Evolutionary conservation across 2,888 invertebrate species (phyloP).

Genomic region (Rhorus exstirpatorius): DNA sequence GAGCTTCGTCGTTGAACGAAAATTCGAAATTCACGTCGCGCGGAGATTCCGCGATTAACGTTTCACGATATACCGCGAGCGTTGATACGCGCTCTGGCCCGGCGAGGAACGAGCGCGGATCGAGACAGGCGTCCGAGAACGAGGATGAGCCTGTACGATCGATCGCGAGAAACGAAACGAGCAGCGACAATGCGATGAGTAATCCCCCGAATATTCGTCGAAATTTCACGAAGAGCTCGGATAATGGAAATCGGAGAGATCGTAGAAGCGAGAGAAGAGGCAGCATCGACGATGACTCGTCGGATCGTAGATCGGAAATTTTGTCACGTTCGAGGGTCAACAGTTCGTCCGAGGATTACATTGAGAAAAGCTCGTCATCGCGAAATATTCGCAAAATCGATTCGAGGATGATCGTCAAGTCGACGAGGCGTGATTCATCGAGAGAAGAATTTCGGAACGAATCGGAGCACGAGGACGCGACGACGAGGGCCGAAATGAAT

Average conservation of each 20-base stretch:
- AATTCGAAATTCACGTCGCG: conserved; percentile 64
- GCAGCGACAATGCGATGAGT: not conserved
- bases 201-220: conserved; percentile 31
- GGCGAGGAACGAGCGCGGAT: conserved; percentile 55
- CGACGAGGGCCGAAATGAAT: not conserved
- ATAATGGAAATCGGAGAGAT: conserved; percentile 64
- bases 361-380: conserved; percentile 54
- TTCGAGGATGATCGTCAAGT: not conserved
- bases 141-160: conserved; percentile 63
- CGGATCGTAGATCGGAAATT: conserved; percentile 74
- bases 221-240: conserved; percentile 50
- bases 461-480: conserved; percentile 67
- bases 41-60: conserved; percentile 12
- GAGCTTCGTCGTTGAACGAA: conserved; percentile 69
- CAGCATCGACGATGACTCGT: conserved; percentile 79
- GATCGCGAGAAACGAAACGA: not conserved
- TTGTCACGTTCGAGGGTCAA: conserved; percentile 74
- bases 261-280: conserved; percentile 75
- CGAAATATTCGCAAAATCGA: conserved; percentile 42
- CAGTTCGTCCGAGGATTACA: conserved; percentile 82
- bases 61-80: too few relatives aligned
- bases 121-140: conserved; percentile 67
- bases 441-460: conserved; percentile 65
- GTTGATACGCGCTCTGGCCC: conserved; percentile 20
- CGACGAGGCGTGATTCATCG: conserved; percentile 15